Conservation (phyloP, 2,888 invertebrate species). For the Lithodes maja region DNA sequence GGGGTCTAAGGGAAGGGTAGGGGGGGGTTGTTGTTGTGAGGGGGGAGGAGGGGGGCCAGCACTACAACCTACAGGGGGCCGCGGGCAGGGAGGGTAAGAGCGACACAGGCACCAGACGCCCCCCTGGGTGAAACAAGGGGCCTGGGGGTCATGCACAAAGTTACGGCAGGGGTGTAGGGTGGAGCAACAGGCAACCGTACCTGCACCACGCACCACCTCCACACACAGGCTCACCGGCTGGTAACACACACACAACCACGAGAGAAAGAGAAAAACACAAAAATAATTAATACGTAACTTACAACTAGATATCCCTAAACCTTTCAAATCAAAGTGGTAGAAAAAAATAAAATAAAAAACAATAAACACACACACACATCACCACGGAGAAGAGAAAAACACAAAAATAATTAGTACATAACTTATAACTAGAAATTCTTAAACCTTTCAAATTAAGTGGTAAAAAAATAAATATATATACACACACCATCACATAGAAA, state of each 20-base stretch:
- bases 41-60: slow-evolving; percentile 40
- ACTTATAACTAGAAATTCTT: too few relatives aligned
- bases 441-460: too few relatives aligned
- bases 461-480: too few relatives aligned
- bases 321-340: too few relatives aligned
- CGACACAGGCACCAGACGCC: slow-evolving; percentile 64
- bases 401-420: too few relatives aligned
- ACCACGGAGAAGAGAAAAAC: too few relatives aligned
- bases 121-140: slow-evolving; percentile 57
- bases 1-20: slow-evolving; percentile 43
- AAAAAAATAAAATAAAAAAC: too few relatives aligned
- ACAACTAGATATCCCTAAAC: too few relatives aligned
- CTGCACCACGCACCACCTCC: slow-evolving; percentile 63
- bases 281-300: neutral
- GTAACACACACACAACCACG: slow-evolving; percentile 20
- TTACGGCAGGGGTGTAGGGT: slow-evolving; percentile 56
- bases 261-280: neutral
- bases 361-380: too few relatives aligned
- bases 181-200: slow-evolving; percentile 65
- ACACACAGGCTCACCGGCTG: slow-evolving; percentile 68
- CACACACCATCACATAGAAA: too few relatives aligned
- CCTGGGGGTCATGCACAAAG: slow-evolving; percentile 68
- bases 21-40: slow-evolving; percentile 5
- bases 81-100: slow-evolving; percentile 62
- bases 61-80: slow-evolving; percentile 48